Conservation (phyloP, 1,140 invertebrate species). For the Lepidurus apus region DNA sequence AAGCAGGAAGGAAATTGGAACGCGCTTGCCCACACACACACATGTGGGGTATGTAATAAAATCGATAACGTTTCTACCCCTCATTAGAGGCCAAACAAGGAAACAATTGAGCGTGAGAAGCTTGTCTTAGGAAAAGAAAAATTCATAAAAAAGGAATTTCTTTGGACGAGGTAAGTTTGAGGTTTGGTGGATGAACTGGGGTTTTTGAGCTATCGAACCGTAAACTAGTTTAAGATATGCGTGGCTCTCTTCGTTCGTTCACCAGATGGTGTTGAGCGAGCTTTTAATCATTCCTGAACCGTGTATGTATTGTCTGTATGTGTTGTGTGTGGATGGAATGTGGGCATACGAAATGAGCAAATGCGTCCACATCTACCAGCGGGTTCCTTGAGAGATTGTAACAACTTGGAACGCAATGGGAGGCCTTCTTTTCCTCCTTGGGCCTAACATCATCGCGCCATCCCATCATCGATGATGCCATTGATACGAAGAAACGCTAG, state of each 20-base stretch:
- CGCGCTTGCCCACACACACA: not conserved
- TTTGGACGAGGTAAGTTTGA: too few species aligned
- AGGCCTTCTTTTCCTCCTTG: not conserved
- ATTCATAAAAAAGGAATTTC: too few species aligned
- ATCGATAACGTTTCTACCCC: too few species aligned
- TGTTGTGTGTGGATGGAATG: not conserved
- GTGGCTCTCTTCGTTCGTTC: not conserved
- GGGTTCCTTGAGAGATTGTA: not conserved
- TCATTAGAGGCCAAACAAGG: too few species aligned
- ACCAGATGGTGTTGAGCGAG: not conserved
- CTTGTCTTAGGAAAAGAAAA: too few species aligned
- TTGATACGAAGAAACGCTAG: not conserved
- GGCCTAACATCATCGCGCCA: not conserved
- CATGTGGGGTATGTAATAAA: too few species aligned
- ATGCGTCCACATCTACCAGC: not conserved
- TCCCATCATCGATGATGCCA: constrained; percentile 18
- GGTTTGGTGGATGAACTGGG: too few species aligned
- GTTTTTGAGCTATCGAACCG: too few species aligned
- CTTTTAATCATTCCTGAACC: not conserved
- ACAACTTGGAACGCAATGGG: constrained; percentile 10
- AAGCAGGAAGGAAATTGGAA: not conserved
- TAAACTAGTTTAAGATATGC: not conserved
- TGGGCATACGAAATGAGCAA: not conserved
- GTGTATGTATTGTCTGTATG: not conserved
- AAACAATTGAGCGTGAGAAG: too few species aligned